Percentiles rank a stretch among this genome's conserved stretches.
These are phyloP conservation scores for Nephotettix cincticeps DNA, from an alignment of 1,140 invertebrate genomes.

Conservation along the genomic window DNA sequence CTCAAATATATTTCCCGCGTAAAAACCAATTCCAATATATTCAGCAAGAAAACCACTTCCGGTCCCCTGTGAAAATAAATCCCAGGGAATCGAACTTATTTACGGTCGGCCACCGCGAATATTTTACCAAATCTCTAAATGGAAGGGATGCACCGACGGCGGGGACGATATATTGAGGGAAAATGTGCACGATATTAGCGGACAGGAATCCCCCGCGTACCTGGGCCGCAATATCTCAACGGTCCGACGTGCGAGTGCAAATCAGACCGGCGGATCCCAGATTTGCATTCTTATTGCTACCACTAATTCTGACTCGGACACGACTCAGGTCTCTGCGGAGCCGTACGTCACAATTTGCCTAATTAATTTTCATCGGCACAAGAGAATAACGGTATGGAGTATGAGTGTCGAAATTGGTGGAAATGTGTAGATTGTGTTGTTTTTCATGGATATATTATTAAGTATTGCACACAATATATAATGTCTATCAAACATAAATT, in stretches of 20 bases:
- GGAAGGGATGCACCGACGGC: background rate
- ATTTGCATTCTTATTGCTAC: constrained; percentile 10
- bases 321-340: background rate
- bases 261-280: background rate
- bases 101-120: background rate
- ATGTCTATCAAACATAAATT: too few relatives aligned
- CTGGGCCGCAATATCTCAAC: background rate
- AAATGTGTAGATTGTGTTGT: too few relatives aligned
- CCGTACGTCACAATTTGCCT: background rate
- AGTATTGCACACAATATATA: too few relatives aligned
- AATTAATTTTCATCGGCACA: too few relatives aligned
- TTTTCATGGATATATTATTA: too few relatives aligned
- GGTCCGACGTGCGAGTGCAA: background rate
- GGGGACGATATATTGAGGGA: background rate
- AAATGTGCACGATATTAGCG: constrained; percentile 3
- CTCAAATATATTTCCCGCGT: too few relatives aligned
- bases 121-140: constrained; percentile 3
- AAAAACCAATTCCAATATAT: too few relatives aligned
- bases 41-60: too few relatives aligned
- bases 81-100: too few relatives aligned
- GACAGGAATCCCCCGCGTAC: background rate
- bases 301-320: background rate
- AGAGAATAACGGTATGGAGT: too few relatives aligned
- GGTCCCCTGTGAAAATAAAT: too few relatives aligned
- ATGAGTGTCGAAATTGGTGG: too few relatives aligned